These are phyloP conservation scores for Miopithecus talapoin DNA, from an alignment of 2,797 vertebrate genomes.

Conservation along the genomic window DNA sequence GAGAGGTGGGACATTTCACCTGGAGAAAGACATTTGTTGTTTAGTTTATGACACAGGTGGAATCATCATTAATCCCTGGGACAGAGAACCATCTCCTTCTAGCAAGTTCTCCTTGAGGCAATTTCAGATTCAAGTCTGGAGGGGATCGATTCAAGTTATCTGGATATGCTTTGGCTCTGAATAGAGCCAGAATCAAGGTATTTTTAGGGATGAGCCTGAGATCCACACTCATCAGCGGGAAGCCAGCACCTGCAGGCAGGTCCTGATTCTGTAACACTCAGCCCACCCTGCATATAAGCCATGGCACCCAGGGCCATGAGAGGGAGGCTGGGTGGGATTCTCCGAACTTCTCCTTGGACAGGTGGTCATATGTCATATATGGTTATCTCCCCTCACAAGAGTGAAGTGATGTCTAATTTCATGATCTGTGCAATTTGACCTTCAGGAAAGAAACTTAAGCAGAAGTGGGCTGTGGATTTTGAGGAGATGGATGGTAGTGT, in stretches of 20 bases:
- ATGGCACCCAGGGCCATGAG: no score
- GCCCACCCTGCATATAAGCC: background rate
- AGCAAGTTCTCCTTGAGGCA: background rate
- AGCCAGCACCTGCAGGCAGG: background rate
- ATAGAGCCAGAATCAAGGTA: background rate
- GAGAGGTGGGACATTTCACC: background rate
- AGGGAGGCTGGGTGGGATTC: no score
- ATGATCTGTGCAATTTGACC: background rate
- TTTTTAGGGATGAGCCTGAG: background rate
- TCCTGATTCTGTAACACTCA: background rate
- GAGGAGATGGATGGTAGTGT: background rate
- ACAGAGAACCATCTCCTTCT: background rate
- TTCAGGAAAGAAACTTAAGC: background rate
- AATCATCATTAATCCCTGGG: no score
- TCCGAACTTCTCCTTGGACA: background rate
- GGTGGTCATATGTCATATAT: no score
- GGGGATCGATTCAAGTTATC: background rate
- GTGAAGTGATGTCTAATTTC: background rate
- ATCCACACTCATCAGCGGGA: background rate
- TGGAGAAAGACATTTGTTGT: background rate
- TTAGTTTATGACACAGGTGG: background rate
- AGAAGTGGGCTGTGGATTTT: background rate
- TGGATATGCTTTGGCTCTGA: background rate
- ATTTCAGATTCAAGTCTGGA: background rate
- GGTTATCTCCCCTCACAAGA: background rate